Base-by-base conservation (phyloP, 2,797 vertebrate species). In the Manis crassicaudata region DNA sequence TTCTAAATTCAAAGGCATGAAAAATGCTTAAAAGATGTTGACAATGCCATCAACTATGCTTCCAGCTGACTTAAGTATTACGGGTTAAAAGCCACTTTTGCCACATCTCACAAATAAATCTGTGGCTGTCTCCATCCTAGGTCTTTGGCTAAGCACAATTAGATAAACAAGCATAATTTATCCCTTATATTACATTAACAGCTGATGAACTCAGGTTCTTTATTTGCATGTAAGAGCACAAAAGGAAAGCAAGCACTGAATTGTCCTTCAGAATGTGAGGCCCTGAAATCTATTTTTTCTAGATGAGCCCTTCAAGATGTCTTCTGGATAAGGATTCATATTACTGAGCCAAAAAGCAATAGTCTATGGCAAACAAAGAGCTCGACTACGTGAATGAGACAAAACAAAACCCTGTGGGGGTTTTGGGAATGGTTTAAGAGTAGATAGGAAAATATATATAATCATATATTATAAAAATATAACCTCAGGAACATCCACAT, bases 361-460 rank as follows among this genome's bases (percentile, higher is more conserved):
- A 14, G 60, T 68, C 63, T 82, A 29, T 52, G 54, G 50, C 35
- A 72, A 85, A 77, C 13, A 92, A 95, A 86, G 60, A 72, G n/a
- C 56, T 37, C 62, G 60, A 72, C 27, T 32, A n/a, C 70, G 35
- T 81, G 56, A 92, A 65, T 80, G 50, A 93, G 56, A 46, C 50
- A 73, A 94, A 84, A 87, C 8, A 37, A 89, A 87, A 90, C 58
- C 2, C 27, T 18, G 32, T 40, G 17, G 32, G 54, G 58, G 4
- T n/a, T 86, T 79, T 16, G 62, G 20, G 50, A 73, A 88, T 67
- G 25, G 6, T 58, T 96, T 90, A 75, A 83, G 90, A 46, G 63
- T 18, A 76, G 12, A 46, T 54, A 85, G 94, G 62, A 94, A 95
- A 91, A 76, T n/a, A n/a, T n/a, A n/a, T n/a, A n/a, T n/a, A n/a